Evolutionary conservation across 2,113 vertebrate species (phyloP), one percentile per base, ranked within the genome.

Genomic region (Neotragus moschatus): DNA sequence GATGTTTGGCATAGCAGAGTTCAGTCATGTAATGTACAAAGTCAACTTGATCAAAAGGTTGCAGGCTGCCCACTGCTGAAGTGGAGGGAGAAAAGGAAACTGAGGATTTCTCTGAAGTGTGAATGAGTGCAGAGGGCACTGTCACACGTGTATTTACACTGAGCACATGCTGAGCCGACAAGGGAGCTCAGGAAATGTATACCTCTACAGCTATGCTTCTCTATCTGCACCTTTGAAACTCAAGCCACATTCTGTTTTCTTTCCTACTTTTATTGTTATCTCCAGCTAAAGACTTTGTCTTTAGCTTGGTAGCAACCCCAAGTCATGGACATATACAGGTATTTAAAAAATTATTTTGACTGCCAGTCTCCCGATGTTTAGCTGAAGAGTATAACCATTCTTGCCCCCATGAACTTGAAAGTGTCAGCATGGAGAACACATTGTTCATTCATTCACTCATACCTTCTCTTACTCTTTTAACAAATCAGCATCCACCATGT

Each of bases 21-120:
- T 99, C 99, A 99, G 98, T 98, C 98, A 80, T 98, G 97, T 97
- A 99, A 98, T 0, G 93, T 98, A 99, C 98, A 99, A 99, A 99
- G 98, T 98, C 96, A 79, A 98, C 86, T 98, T 98, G 98, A 99
- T 99, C 98, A 99, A 99, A 99, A 99, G 98, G 98, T 98, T 99
- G 98, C 97, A 98, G 98, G 96, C 98, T 98, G 98, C 98, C 99
- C 99, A 98, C 98, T 98, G 98, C 98, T 99, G 98, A 98, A 98
- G 98, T 98, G 97, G 98, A 98, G 96, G 96, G 81, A 96, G 97
- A 93, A 98, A 99, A 98, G 97, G 98, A 99, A 99, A 98, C 4
- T 2, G 70, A 84, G 90, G 98, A 97, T 96, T 98, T 98, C 98
- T 98, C 98, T 98, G 97, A 98, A 99, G 98, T 98, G 98, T 98